These are phyloP conservation scores for Perdix hodgsoniae DNA, from an alignment of 2,797 vertebrate species.

Conservation along the genomic window DNA sequence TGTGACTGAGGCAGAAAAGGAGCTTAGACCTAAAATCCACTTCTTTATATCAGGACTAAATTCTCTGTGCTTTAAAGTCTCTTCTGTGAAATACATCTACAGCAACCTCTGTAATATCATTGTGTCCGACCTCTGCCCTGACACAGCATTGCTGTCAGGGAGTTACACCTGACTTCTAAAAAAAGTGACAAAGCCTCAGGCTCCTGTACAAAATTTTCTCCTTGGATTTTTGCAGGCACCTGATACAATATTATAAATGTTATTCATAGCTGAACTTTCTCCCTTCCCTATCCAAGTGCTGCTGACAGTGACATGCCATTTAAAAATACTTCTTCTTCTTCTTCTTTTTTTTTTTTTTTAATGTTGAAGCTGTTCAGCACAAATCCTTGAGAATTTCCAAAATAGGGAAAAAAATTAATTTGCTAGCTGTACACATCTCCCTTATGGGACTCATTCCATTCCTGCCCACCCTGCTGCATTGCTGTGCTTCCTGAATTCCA, in stretches of 20 bases:
- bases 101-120: neutral
- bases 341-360: neutral
- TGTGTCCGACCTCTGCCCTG: neutral
- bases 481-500: conserved; percentile 66
- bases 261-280: neutral
- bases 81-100: neutral
- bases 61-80: neutral
- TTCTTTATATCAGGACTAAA: neutral
- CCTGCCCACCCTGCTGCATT: conserved; percentile 41
- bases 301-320: conserved; percentile 1
- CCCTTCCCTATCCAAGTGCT: neutral
- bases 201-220: neutral
- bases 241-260: neutral
- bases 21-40: neutral
- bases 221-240: neutral
- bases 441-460: conserved; percentile 58
- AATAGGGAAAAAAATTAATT: conserved; percentile 51
- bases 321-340: conserved; percentile 45
- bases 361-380: neutral
- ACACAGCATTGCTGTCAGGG: neutral
- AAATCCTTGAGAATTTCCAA: conserved; percentile 60
- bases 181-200: neutral
- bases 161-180: neutral
- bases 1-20: neutral
- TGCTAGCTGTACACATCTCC: conserved; percentile 28